These are phyloP conservation scores for Drosophila suboccidentalis DNA, from an alignment of 2,888 invertebrate species.

Conservation along the genomic window DNA sequence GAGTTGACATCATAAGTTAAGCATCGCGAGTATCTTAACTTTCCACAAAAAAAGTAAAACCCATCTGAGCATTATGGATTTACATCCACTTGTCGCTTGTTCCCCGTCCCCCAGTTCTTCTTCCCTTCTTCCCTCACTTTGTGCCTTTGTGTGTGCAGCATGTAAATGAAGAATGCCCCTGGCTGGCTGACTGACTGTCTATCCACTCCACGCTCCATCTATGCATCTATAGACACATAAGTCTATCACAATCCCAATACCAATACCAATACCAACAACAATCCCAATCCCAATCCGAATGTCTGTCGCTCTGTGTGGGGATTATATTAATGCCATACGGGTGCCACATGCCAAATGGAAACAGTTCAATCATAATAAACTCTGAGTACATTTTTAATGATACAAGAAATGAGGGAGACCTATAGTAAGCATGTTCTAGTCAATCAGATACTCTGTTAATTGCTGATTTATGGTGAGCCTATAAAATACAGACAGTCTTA, in stretches of 20 bases:
- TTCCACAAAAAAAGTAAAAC: not conserved
- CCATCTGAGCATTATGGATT: slow-evolving; percentile 18
- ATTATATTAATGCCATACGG: slow-evolving; percentile 68
- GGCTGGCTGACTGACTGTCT: slow-evolving; percentile 20
- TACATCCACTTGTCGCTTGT: slow-evolving; percentile 30
- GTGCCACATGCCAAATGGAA: slow-evolving; percentile 71
- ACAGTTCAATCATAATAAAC: slow-evolving; percentile 80
- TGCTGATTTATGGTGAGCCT: not conserved
- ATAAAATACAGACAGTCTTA: no score
- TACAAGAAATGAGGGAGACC: slow-evolving; percentile 27
- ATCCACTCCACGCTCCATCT: slow-evolving; percentile 14
- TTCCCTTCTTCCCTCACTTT: not conserved
- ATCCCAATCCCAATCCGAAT: slow-evolving; percentile 29
- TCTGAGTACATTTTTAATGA: slow-evolving; percentile 69
- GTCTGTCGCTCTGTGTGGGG: slow-evolving; percentile 34
- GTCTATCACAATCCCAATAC: slow-evolving; percentile 16
- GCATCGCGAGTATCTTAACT: slow-evolving; percentile 4
- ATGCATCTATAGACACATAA: slow-evolving; percentile 39
- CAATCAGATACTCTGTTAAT: not conserved
- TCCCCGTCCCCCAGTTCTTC: not conserved
- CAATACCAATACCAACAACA: not conserved
- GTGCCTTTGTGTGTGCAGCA: slow-evolving; percentile 38
- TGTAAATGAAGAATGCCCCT: slow-evolving; percentile 47
- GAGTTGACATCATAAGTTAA: slow-evolving; percentile 23
- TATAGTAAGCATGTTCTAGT: not conserved